Evolutionary conservation across 2,113 vertebrate species (phyloP), one percentile per base, ranked within the genome.

Genomic region (Tiliqua scincoides): DNA sequence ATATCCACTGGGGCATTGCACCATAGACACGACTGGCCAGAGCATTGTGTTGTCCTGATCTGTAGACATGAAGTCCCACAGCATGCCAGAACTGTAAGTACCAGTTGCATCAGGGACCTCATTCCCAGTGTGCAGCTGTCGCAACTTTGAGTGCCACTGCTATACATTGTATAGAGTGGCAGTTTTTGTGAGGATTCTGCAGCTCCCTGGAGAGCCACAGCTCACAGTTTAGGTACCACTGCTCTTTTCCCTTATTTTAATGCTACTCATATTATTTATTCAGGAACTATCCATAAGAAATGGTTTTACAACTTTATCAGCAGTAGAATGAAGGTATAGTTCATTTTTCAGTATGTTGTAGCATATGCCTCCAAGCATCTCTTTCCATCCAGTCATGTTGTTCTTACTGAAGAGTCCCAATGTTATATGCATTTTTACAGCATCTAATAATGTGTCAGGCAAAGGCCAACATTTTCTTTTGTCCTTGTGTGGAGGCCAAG

Each of bases 401-500:
- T 48, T 48, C 43, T 8, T 48, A 48, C 43, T 48, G 6, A 79
- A 85, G 20, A 18, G 17, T 83, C 87, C 65, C n/a, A 6, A 32
- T 27, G 27, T 87, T 89, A 74, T 67, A 85, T 40, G 52, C 61
- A 48, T 84, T 91, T 48, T 78, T 7, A 2, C 77, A 86, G 59
- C 27, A 80, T 83, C 63, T 85, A 30, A 48, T 20, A 84, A 78
- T 3, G 7, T 70, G 73, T 72, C 87, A 86, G 87, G 3, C 30
- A 5, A 70, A 88, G 6, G 20, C 18, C 86, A 81, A 85, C 52
- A 82, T 52, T 65, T 21, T 84, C 75, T 2, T 63, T 86, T 79
- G 70, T 77, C 88, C 78, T 87, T 48, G 6, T 0, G 3, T 0
- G 2, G 30, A 75, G 80, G 37, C 79, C 59, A 84, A 43, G 86